These are phyloP conservation scores for Hassar affinis DNA, from an alignment of 2,113 vertebrate species.

Conservation along the genomic window DNA sequence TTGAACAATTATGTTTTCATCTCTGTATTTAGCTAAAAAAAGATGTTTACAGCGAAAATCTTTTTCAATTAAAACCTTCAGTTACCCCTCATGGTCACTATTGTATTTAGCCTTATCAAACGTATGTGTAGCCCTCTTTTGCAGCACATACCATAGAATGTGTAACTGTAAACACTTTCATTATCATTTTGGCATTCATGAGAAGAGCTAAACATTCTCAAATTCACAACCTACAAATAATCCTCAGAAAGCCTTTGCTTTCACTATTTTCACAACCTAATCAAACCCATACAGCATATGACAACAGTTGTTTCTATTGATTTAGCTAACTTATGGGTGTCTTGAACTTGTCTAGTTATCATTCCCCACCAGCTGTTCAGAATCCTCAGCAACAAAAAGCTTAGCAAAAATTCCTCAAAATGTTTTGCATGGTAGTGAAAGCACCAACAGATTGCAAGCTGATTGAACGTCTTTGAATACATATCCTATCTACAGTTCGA, in stretches of 20 bases:
- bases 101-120: background rate
- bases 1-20: background rate
- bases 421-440: constrained; percentile 27
- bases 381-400: constrained; percentile 39
- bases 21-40: background rate
- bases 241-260: constrained; percentile 11
- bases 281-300: constrained; percentile 39
- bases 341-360: constrained; percentile 47
- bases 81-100: constrained; percentile 15
- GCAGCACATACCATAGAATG: no score
- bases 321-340: constrained; percentile 42
- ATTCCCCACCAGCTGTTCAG: constrained; percentile 46
- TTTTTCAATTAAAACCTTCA: background rate
- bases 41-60: background rate
- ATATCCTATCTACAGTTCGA: constrained; percentile 42
- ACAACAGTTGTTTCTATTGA: constrained; percentile 42
- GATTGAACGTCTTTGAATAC: constrained; percentile 43
- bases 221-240: constrained; percentile 18
- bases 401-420: constrained; percentile 41
- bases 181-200: constrained; percentile 40
- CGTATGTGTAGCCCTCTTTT: background rate
- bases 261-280: constrained; percentile 23
- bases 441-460: constrained; percentile 46
- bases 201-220: background rate
- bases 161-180: background rate